Evolutionary conservation across 2,113 vertebrate species (phyloP).

Genomic region (Phocoena phocoena): DNA sequence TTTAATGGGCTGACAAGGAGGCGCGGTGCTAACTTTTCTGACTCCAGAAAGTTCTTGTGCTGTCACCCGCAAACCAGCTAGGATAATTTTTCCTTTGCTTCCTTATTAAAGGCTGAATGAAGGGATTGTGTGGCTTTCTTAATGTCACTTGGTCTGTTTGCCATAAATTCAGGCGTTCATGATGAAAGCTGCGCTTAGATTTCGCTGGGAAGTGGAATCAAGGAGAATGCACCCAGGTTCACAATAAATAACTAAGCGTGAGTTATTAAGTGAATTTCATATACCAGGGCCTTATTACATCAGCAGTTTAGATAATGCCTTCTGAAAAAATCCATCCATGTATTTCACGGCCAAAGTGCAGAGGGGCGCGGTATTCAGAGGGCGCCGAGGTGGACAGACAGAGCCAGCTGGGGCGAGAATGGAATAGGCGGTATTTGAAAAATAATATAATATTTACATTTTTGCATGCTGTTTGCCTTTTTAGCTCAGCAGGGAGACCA

Average conservation of each 20-base stretch:
- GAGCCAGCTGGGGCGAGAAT: conserved; percentile 75
- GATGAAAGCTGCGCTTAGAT: conserved; percentile 90
- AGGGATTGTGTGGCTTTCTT: conserved; percentile 90
- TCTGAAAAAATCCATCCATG: conserved; percentile 76
- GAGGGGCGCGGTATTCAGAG: conserved; percentile 37
- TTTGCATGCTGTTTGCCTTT: conserved; percentile 84
- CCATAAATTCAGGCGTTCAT: conserved; percentile 86
- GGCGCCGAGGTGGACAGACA: conserved; percentile 40
- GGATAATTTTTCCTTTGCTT: conserved; percentile 90
- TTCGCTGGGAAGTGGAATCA: conserved; percentile 88
- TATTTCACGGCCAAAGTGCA: neutral
- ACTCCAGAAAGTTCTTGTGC: conserved; percentile 95
- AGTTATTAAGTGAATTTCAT: conserved; percentile 91
- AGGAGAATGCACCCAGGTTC: conserved; percentile 87
- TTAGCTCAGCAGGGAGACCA: conserved; percentile 80
- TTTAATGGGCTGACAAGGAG: conserved; percentile 99
- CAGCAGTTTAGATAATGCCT: conserved; percentile 87
- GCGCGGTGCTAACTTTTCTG: conserved; percentile 95
- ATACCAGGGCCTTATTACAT: conserved; percentile 86
- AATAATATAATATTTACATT: conserved; percentile 87
- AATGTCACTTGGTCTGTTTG: conserved; percentile 89
- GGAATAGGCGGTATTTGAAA: conserved; percentile 82
- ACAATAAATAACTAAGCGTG: conserved; percentile 88
- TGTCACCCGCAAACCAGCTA: conserved; percentile 95
- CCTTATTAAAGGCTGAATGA: conserved; percentile 92